Percentiles rank a stretch among this genome's conserved stretches.
phyloP scores from a whole-genome alignment of 2,797 vertebrate genomes.

The Pseudochromis fuscus region DNA sequence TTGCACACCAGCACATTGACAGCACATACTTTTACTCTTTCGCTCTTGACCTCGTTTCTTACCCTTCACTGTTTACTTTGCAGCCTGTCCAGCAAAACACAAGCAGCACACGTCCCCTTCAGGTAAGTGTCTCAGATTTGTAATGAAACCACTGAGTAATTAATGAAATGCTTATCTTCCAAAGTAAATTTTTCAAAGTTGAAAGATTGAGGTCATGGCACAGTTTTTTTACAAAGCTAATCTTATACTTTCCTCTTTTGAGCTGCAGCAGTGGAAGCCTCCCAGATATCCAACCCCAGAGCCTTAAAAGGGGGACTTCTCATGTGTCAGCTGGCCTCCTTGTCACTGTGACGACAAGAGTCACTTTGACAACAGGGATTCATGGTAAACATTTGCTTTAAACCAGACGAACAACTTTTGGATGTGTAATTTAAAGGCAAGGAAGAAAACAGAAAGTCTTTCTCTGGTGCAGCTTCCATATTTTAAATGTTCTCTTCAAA shows the following conservation, averaged over 20 bases:
- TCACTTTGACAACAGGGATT: conserved; percentile 53
- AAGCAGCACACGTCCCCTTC: conserved; percentile 5
- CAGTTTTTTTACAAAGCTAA: conserved; percentile 72
- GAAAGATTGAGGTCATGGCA: conserved; percentile 61
- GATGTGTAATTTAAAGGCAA: too few relatives aligned
- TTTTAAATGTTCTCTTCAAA: background rate
- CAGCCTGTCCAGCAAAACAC: conserved; percentile 40
- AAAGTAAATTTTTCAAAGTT: conserved; percentile 38
- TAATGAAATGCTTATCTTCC: conserved; percentile 4
- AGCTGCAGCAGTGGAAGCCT: conserved; percentile 65
- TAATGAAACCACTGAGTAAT: too few relatives aligned
- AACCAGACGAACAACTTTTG: conserved; percentile 21
- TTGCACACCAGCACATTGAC: conserved; percentile 2
- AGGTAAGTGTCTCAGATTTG: conserved; percentile 53
- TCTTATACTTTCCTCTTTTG: conserved; percentile 79
- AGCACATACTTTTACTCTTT: background rate
- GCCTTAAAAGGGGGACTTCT: conserved; percentile 78
- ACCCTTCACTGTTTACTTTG: conserved; percentile 42
- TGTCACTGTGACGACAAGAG: conserved; percentile 52
- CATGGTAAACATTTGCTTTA: conserved; percentile 22
- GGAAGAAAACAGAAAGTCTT: too few relatives aligned
- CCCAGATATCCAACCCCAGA: conserved; percentile 65
- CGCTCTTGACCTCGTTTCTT: conserved; percentile 2
- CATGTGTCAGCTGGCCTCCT: conserved; percentile 67
- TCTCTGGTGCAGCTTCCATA: background rate